phyloP scores from a whole-genome alignment of 2,888 invertebrate species.

The Tricholauxania praeusta region DNA sequence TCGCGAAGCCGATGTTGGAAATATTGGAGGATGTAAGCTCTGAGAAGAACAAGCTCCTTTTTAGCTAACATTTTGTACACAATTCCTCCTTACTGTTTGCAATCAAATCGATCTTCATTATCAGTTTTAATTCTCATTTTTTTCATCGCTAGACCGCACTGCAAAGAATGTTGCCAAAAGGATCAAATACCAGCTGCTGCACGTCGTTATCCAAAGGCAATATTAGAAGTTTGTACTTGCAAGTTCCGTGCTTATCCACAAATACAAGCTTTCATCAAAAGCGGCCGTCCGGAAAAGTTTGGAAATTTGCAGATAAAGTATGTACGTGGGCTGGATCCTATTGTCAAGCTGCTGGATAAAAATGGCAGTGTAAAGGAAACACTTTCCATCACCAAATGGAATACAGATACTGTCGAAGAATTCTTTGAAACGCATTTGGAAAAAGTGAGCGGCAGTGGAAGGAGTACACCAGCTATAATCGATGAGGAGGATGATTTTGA shows the following conservation, averaged over 20 bases:
- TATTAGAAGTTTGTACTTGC: conserved; percentile 97
- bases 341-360: conserved; percentile 89
- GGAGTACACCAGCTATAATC: conserved; percentile 64
- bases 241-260: conserved; percentile 98
- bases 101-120: too few relatives aligned
- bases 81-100: too few relatives aligned
- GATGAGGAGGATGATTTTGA: conserved; percentile 69
- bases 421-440: conserved; percentile 91
- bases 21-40: too few relatives aligned
- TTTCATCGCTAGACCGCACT: conserved; percentile 64
- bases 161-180: conserved; percentile 84
- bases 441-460: conserved; percentile 60
- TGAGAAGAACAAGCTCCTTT: too few relatives aligned
- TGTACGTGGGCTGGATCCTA: conserved; percentile 92
- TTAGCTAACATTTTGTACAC: too few relatives aligned
- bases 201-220: conserved; percentile 89
- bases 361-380: conserved; percentile 87
- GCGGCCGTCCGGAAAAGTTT: conserved; percentile 89
- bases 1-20: too few relatives aligned
- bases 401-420: conserved; percentile 97
- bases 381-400: conserved; percentile 98
- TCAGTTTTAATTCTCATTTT: background rate
- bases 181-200: conserved; percentile 76
- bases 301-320: conserved; percentile 93
- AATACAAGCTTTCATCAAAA: conserved; percentile 97